Conservation (phyloP, 2,797 vertebrate genomes). For the Geranospiza caerulescens region DNA sequence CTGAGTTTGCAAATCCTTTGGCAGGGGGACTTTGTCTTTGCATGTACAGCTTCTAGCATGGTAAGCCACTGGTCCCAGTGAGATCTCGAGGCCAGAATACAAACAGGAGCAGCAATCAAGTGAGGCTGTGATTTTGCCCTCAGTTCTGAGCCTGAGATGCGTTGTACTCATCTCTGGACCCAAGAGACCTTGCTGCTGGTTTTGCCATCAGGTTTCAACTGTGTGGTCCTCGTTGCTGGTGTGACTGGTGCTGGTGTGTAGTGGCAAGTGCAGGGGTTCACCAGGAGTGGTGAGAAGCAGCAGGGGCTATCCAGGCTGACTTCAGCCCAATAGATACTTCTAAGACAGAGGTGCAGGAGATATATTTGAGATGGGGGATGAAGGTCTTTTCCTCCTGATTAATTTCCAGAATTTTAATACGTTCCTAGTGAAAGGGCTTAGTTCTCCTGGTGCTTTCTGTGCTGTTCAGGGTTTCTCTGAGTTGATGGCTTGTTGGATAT, state of each 20-base stretch:
- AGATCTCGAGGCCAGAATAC: fast-evolving
- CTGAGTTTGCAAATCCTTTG: neutral
- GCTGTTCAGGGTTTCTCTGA: neutral
- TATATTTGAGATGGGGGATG: neutral
- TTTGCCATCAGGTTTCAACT: neutral
- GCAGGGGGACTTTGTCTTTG: neutral
- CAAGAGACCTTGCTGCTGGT: neutral
- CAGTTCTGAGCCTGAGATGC: neutral
- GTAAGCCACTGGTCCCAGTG: neutral
- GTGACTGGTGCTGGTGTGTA: neutral
- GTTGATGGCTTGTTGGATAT: neutral
- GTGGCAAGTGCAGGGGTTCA: neutral
- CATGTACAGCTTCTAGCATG: neutral
- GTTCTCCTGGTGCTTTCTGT: neutral
- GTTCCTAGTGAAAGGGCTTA: neutral
- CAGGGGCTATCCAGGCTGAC: neutral
- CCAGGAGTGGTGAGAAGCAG: neutral
- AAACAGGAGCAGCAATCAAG: neutral
- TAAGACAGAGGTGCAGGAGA: neutral
- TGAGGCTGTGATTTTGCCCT: neutral
- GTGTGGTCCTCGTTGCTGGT: fast-evolving
- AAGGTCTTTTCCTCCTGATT: neutral
- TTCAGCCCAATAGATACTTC: neutral
- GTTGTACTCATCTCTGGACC: neutral
- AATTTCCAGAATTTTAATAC: neutral